Evolutionary conservation across 2,113 vertebrate species (phyloP), one percentile per base, ranked within the genome.

Genomic region (Puffinus mauretanicus): DNA sequence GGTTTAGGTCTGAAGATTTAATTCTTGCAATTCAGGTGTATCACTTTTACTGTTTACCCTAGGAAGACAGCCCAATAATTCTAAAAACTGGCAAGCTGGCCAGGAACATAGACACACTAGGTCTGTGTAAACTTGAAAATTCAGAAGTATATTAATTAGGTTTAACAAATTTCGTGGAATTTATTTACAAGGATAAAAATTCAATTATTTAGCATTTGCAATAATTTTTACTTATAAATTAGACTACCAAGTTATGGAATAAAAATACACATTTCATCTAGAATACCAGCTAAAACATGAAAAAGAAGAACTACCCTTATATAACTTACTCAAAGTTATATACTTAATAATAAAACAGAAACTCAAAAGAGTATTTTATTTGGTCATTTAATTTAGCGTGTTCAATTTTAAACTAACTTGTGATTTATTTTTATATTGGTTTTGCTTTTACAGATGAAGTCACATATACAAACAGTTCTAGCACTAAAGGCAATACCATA

Each of bases 391-490:
- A 94, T 89, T 88, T 92, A 94, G 93, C 0, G 26, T 82, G 69
- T 65, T 97, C 83, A 82, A 84, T 93, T 94, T 82, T 52, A 93
- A 96, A 64, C 57, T 82, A 61, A 58, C 13, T 73, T 49, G 26
- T 65, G 34, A 84, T 95, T 93, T 91, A 91, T 92, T 96, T 93
- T 96, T 95, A 46, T 79, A 82, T 36, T 84, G 72, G 25, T 64
- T 89, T 93, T 89, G 34, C 58, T 92, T 90, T 88, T 94, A 96
- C 91, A 91, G 72, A 93, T 47, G 76, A 86, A 88, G 64, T 92
- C 51, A 83, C 55, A 92, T 19, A 94, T 75, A 94, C 88, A 93
- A 95, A 92, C 85, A 93, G 42, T 55, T 92, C 55, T 86, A 92
- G 71, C 40, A 40, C 75, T 93, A 80, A 86, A 84, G 72, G 94